These are phyloP conservation scores for Peromyscus nudipes DNA, from an alignment of 2,797 vertebrate species.

Conservation along the genomic window DNA sequence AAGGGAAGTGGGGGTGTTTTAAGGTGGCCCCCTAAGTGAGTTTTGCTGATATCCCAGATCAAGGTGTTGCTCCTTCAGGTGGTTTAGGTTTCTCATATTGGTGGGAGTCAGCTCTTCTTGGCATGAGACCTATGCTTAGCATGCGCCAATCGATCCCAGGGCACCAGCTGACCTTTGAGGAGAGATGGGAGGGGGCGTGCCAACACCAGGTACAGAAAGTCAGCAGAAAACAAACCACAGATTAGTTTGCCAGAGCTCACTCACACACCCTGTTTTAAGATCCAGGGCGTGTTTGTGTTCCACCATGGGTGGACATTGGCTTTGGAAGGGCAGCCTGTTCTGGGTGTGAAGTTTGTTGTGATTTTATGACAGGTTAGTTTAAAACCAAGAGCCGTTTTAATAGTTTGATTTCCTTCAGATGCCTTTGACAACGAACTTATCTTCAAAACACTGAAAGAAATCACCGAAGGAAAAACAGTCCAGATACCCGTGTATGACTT, in stretches of 20 bases:
- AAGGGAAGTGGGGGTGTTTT: not conserved
- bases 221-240: not conserved
- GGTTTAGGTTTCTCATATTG: not conserved
- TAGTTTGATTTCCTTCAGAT: constrained; percentile 89
- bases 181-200: not conserved
- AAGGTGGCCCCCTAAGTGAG: no score
- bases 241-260: not conserved
- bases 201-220: not conserved
- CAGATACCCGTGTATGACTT: constrained; percentile 99
- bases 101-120: not conserved
- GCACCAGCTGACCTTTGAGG: not conserved
- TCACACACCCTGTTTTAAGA: not conserved
- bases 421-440: constrained; percentile 98
- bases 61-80: not conserved
- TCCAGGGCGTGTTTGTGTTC: not conserved
- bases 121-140: not conserved
- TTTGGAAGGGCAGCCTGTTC: not conserved
- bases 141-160: not conserved
- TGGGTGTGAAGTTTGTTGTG: no score
- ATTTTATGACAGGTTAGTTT: not conserved
- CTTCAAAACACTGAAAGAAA: constrained; percentile 94
- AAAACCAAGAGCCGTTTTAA: not conserved
- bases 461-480: constrained; percentile 95
- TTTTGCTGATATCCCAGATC: not conserved
- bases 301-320: not conserved